Base-by-base conservation (phyloP, 2,797 vertebrate species). In the Oryzias sinensis region DNA sequence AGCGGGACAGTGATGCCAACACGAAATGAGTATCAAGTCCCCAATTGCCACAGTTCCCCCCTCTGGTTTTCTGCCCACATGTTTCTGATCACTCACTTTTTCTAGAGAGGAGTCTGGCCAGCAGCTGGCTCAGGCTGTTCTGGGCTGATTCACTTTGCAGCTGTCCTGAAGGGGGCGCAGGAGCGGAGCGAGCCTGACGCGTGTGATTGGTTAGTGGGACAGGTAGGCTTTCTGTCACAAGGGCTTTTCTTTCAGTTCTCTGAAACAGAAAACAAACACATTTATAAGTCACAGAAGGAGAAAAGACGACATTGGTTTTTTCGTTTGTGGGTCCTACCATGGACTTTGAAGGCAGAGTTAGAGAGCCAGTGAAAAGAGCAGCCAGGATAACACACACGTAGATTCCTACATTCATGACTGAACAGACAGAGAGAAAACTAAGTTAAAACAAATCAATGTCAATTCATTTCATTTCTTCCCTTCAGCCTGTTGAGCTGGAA, bases 331-430 rank as follows among this genome's bases (percentile, higher is more conserved):
- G 18, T 65, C 67, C 81, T 80, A 87, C 85, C 72, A 63, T 49
- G 17, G 59, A 59, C 29, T 73, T 63, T 77, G 80, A 75, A 59
- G 84, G 78, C 62, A 87, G 69, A 79, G 84, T 83, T 74, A 88
- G 56, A 37, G 83, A 83, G 42, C 82, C 54, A 33, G 65, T 83
- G 73, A 82, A 82, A 59, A 89, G 42, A 44, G 80, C 84, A 74
- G 85, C 85, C 73, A 90, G 70, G 59, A 90, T 72, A 43, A 90
- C 79, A 59, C 87, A 88, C 81, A 85, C 75, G 56, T 65, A 87
- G 67, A 90, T 80, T 2, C 84, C 75, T 58, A 77, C 68, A 79
- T 87, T 86, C 89, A 90, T 90, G 81, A 49, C 88, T 90, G 68
- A 0, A 25, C n/a, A 45, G 42, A 61, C 9, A 52, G 25, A 65